Base-by-base conservation (phyloP, 1,140 invertebrate species). In the Tetramorium alpestre region DNA sequence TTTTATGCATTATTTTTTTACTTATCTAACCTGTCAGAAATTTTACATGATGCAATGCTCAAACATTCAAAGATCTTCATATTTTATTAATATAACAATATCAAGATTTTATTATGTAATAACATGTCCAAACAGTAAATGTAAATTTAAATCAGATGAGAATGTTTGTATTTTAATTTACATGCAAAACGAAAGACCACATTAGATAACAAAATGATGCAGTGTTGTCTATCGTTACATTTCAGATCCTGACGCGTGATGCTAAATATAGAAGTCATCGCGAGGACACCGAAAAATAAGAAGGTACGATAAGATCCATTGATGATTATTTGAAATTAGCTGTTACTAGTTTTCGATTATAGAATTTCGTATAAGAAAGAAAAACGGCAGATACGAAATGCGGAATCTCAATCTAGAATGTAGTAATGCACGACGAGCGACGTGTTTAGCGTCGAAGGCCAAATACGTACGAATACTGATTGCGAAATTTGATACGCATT, bases 1-100 rank as follows among this genome's bases (percentile, higher is more conserved):
- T 95, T 95, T 95, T 95, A 73, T 94, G 67, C 91, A 93, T 94
- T 94, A 85, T 41, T 80, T 62, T 86, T 90, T 54, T 64, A 62
- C 75, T 92, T 78, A 70, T 88, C 85, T 62, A 89, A 33, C 33
- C 33, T 62, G 49, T 58, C n/a, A n/a, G 33, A 87, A 54, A 78
- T 87, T 77, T 70, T 58, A 77, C 81, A 85, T 62, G 67, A 76
- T 13, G 38, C 18, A 51, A 77, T 22, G 22, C 22, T 8, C 28
- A 75, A 51, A 56, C 3, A 47, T 28, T 49, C 41, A 67, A 86
- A 47, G 51, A 72, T 6, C 3, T 38, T 33, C 13, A n/a, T 56
- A 33, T 47, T 22, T 25, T 38, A 62, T 33, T 51, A 72, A 72
- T 72, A 54, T 25, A 54, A 1, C 11, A 54, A 1, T 54, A 51